phyloP scores from a whole-genome alignment of 2,797 vertebrate species.

The Florisuga fusca region DNA sequence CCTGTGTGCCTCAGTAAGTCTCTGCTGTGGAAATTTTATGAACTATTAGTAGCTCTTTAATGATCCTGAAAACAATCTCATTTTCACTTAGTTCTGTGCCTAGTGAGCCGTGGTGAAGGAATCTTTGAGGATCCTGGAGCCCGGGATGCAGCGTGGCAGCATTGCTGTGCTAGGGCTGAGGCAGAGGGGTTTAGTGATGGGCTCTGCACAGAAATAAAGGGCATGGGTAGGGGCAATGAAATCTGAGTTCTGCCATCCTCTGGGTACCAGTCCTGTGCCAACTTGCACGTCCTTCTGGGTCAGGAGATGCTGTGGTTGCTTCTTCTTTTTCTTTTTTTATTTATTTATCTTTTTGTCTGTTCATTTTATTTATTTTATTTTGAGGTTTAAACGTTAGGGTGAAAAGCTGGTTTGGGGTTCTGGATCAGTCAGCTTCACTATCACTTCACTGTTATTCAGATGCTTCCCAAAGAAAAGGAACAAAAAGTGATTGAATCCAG shows the following conservation, averaged over 20 bases:
- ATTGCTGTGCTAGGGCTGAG: neutral
- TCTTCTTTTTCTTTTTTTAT: too few species aligned
- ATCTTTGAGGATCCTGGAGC: neutral
- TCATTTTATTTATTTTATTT: neutral
- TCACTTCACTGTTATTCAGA: rapidly evolving
- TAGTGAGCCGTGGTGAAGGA: neutral
- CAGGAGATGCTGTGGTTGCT: too few species aligned
- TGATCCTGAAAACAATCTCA: constrained; percentile 22
- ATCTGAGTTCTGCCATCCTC: neutral
- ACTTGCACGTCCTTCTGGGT: neutral
- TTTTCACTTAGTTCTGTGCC: neutral
- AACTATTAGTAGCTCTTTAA: neutral
- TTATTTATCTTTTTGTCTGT: too few species aligned
- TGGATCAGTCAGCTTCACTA: neutral
- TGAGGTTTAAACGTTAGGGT: neutral
- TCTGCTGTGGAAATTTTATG: neutral
- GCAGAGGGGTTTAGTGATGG: neutral
- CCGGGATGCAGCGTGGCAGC: neutral
- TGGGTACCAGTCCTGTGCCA: neutral
- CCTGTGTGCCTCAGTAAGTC: neutral
- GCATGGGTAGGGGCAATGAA: neutral
- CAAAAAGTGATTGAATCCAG: neutral
- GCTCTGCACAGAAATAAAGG: neutral
- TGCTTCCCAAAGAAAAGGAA: neutral
- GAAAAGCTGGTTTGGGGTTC: neutral